Conservation (phyloP, 2,113 vertebrate genomes). For the Albula glossodonta region DNA sequence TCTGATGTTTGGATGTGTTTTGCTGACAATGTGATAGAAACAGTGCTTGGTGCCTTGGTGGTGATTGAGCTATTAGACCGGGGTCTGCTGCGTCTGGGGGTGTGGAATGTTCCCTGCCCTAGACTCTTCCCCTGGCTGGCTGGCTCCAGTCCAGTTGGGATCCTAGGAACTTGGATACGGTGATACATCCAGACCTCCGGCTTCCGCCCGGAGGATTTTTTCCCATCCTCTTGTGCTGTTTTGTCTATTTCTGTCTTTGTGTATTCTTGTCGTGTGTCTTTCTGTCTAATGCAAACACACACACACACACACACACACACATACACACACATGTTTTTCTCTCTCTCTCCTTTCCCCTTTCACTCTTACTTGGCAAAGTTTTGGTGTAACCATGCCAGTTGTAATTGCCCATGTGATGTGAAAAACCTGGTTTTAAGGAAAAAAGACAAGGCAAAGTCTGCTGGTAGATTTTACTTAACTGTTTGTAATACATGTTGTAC, state of each 20-base stretch:
- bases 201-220: slow-evolving; percentile 56
- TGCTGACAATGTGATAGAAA: background rate
- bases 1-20: background rate
- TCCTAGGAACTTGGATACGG: background rate
- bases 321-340: background rate
- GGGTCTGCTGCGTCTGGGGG: slow-evolving; percentile 45
- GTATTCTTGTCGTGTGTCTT: slow-evolving; percentile 6
- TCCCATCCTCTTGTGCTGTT: slow-evolving; percentile 62
- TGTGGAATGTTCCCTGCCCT: slow-evolving; percentile 55
- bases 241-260: slow-evolving; percentile 65
- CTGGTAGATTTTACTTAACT: background rate
- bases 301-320: background rate
- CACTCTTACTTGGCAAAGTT: background rate
- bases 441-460: background rate
- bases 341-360: background rate
- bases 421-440: background rate
- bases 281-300: background rate
- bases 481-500: background rate
- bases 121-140: slow-evolving; percentile 55
- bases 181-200: slow-evolving; percentile 23
- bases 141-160: slow-evolving; percentile 39
- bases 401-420: background rate
- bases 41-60: background rate
- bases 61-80: background rate
- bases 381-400: background rate